Conservation (phyloP, 2,113 vertebrate genomes). For the Heterochromis multidens region DNA sequence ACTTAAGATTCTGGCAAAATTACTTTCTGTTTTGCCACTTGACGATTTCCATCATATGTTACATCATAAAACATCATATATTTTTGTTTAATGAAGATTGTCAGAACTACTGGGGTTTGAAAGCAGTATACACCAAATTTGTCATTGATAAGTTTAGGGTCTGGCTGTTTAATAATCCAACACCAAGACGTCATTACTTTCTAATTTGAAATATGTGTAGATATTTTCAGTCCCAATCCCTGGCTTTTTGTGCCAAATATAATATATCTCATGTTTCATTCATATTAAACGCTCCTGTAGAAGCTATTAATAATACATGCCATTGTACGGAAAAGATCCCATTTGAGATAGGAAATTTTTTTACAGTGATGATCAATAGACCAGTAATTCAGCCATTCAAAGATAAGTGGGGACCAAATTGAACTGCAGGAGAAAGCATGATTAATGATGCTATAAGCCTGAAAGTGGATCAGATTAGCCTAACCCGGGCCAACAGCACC, state of each 20-base stretch:
- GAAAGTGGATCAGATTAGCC: conserved; percentile 50
- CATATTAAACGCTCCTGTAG: conserved; percentile 35
- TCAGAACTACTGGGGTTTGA: conserved; percentile 3
- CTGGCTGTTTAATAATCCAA: conserved; percentile 22
- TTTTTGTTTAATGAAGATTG: background rate
- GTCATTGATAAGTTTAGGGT: background rate
- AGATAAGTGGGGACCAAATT: conserved; percentile 64
- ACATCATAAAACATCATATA: background rate
- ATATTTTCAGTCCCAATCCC: conserved; percentile 29
- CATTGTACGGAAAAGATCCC: conserved; percentile 46
- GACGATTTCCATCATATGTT: background rate
- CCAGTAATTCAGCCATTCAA: conserved; percentile 58
- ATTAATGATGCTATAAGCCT: conserved; percentile 51
- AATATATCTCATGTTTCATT: conserved; percentile 54
- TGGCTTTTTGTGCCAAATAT: conserved; percentile 55
- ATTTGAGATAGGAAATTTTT: conserved; percentile 41
- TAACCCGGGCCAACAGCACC: background rate
- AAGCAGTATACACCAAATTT: background rate
- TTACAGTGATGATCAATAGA: conserved; percentile 59
- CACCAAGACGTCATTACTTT: conserved; percentile 20
- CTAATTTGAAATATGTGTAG: conserved; percentile 28
- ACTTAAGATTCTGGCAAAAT: background rate
- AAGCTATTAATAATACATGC: conserved; percentile 41
- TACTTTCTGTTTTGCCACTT: background rate
- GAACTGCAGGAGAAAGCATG: conserved; percentile 54